A percentile compares a stretch with the other conserved stretches of the same genome.
These are phyloP conservation scores for Enhydra lutris DNA, from an alignment of 2,113 vertebrate genomes.

Conservation along the genomic window DNA sequence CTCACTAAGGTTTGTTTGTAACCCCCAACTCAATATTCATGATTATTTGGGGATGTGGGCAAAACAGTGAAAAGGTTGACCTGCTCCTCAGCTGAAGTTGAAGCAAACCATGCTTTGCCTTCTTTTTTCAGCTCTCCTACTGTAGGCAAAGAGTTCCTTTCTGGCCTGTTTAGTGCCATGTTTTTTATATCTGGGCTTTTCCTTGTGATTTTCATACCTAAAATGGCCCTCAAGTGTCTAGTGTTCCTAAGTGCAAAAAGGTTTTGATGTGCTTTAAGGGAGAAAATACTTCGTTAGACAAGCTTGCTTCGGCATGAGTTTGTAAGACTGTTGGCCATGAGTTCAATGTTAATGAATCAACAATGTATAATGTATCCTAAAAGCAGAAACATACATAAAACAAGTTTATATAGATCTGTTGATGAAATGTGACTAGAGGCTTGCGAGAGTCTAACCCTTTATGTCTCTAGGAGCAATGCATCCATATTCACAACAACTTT, in stretches of 20 bases:
- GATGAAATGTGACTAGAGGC: neutral
- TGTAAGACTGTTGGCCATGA: neutral
- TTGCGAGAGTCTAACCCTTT: neutral
- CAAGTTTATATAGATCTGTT: neutral
- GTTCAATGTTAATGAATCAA: neutral
- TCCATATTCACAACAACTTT: neutral
- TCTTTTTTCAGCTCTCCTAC: neutral
- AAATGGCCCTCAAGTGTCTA: neutral
- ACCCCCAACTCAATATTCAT: neutral
- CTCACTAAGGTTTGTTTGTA: neutral
- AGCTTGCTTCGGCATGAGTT: neutral
- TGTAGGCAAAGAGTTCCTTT: neutral
- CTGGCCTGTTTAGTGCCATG: neutral
- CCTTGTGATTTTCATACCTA: neutral
- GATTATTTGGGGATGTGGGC: neutral
- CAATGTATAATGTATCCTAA: neutral
- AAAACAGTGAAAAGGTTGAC: neutral
- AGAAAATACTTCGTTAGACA: neutral
- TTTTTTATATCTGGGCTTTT: neutral
- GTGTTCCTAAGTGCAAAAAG: neutral
- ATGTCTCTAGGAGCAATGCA: neutral
- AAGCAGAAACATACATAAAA: neutral
- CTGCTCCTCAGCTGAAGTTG: neutral
- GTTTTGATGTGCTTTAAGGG: neutral
- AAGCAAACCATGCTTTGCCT: neutral